Evolutionary conservation across 2,113 vertebrate species (phyloP).

Genomic region (Muntiacus reevesi): DNA sequence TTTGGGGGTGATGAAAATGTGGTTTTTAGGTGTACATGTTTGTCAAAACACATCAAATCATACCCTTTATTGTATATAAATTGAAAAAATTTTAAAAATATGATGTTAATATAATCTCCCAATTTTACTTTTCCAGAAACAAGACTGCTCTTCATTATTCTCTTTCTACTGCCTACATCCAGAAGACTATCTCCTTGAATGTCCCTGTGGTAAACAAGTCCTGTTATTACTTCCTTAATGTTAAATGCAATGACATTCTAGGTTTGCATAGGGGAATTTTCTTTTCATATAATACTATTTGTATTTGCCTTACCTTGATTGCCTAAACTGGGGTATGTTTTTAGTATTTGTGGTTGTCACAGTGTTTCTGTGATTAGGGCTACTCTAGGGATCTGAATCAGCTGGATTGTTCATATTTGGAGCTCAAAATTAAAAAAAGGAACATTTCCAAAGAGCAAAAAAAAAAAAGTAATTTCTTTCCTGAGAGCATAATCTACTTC

Average conservation of each 20-base stretch:
- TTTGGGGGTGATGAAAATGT: neutral
- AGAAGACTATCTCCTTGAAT: constrained; percentile 18
- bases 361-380: neutral
- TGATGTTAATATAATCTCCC: neutral
- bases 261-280: neutral
- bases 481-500: constrained; percentile 30
- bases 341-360: constrained; percentile 27
- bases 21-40: neutral
- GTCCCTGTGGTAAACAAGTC: neutral
- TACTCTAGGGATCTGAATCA: constrained; percentile 56
- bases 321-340: constrained; percentile 29
- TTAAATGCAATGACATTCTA: constrained; percentile 14
- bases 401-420: constrained; percentile 43
- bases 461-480: constrained; percentile 18
- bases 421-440: constrained; percentile 56
- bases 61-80: neutral
- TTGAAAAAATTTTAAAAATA: neutral
- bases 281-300: neutral
- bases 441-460: constrained; percentile 61
- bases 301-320: neutral
- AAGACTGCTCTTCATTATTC: neutral
- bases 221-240: neutral
- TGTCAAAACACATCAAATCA: neutral
- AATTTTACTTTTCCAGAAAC: constrained; percentile 3
- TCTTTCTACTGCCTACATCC: neutral